Percentiles rank a stretch among this genome's conserved stretches.
phyloP scores from a whole-genome alignment of 2,888 invertebrate genomes.

The Agrochola lota region DNA sequence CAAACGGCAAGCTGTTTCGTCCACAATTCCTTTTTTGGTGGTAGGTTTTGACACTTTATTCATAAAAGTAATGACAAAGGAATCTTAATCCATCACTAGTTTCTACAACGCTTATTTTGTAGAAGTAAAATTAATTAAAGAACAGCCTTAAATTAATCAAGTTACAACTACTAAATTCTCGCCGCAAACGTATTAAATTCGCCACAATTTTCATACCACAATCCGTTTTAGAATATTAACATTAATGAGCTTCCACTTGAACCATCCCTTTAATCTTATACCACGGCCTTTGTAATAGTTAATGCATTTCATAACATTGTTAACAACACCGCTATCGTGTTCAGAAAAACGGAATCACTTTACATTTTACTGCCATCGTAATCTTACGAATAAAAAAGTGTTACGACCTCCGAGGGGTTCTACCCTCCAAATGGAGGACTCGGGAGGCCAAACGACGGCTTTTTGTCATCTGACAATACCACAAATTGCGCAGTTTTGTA shows the following conservation, averaged over 20 bases:
- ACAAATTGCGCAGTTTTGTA: slow-evolving; percentile 76
- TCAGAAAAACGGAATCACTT: slow-evolving; percentile 79
- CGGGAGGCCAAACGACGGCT: slow-evolving; percentile 74
- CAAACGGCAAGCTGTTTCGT: neutral
- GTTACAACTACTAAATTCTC: neutral
- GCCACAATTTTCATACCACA: neutral
- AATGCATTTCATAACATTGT: slow-evolving; percentile 62
- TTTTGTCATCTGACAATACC: slow-evolving; percentile 82
- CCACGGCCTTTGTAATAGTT: slow-evolving; percentile 23
- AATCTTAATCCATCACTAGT: neutral
- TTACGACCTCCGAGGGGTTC: slow-evolving; percentile 73
- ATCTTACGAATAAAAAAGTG: slow-evolving; percentile 81
- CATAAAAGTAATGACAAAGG: neutral
- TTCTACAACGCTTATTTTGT: neutral
- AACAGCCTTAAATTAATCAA: neutral
- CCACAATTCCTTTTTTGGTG: neutral
- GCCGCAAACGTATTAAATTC: neutral
- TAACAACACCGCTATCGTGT: slow-evolving; percentile 63
- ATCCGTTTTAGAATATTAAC: slow-evolving; percentile 13
- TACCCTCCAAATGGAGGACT: slow-evolving; percentile 72
- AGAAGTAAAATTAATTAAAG: neutral
- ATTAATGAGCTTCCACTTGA: slow-evolving; percentile 10
- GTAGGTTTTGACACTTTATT: neutral
- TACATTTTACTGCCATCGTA: slow-evolving; percentile 81
- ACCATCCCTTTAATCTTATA: slow-evolving; percentile 20